These are phyloP conservation scores for Drosophila putrida DNA, from an alignment of 2,888 invertebrate genomes.

Conservation along the genomic window DNA sequence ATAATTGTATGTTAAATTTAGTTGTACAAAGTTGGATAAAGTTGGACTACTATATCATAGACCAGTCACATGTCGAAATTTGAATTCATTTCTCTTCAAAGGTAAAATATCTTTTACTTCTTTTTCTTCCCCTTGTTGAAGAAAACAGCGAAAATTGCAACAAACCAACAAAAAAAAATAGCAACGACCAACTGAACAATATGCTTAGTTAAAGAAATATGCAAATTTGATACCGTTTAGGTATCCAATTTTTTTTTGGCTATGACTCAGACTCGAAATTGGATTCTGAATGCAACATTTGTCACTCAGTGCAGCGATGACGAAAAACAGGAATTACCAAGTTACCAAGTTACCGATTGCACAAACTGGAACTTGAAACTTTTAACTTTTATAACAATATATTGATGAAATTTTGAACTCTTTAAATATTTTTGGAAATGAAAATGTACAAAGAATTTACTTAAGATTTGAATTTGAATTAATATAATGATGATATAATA, in stretches of 20 bases:
- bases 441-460: too few relatives aligned
- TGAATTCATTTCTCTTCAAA: too few relatives aligned
- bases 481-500: too few relatives aligned
- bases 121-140: conserved; percentile 6
- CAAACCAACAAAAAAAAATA: not conserved
- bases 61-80: too few relatives aligned
- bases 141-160: conserved; percentile 49
- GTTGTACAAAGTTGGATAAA: too few relatives aligned
- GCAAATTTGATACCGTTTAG: conserved; percentile 31
- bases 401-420: too few relatives aligned
- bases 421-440: not conserved
- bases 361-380: not conserved
- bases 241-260: conserved; percentile 44
- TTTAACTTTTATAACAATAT: not conserved
- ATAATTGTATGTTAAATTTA: too few relatives aligned
- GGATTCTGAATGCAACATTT: not conserved
- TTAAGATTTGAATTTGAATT: too few relatives aligned
- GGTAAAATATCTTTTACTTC: not conserved
- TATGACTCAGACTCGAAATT: conserved; percentile 45
- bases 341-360: not conserved
- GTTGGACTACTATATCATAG: too few relatives aligned
- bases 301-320: not conserved
- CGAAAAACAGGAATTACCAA: too few relatives aligned
- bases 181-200: conserved; percentile 31
- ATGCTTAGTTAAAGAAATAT: conserved; percentile 4